Evolutionary conservation across 2,888 invertebrate species (phyloP), one percentile per base, ranked within the genome.

Genomic region (Elegia similella): DNA sequence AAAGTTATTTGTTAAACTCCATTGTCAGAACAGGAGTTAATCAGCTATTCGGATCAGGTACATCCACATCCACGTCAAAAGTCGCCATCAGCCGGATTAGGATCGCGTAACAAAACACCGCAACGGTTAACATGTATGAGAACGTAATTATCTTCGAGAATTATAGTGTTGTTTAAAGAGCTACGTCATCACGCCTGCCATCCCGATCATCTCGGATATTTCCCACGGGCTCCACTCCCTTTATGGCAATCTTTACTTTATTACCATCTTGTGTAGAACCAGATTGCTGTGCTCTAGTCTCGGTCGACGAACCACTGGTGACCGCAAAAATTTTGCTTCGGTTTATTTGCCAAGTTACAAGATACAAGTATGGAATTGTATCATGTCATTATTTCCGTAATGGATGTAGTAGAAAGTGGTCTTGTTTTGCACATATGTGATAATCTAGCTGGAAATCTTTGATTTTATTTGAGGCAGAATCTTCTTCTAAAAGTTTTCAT

Each of bases 261-360:
- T 42, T 34, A 29, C n/a, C n/a, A 23, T 17, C 1, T 2, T n/a
- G 10, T 34, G 8, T 42, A 42, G 29, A 30, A 29, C 62, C 60
- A 38, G 59, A 72, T 72, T 73, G 70, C 66, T 61, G 62, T 65
- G 66, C 63, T 34, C 48, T 15, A 12, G 12, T 50, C 7, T 16
- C 50, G 34, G 12, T 16, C 16, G 34, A 17, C 34, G 50, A 34
- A 34, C 64, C 62, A 65, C 65, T 61, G 67, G 66, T 69, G 65
- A 64, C 71, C 71, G 70, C 75, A 74, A 71, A 72, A 73, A 79
- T 80, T 50, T 77, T 69, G 77, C 81, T 78, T 70, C 76, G 76
- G 74, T 77, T 78, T 79, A 80, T 83, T 84, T 78, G 78, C 76
- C 66, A 72, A 70, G 71, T 69, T 68, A 68, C 68, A 67, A 63